These are phyloP conservation scores for Oryzias dopingdopingensis DNA, from an alignment of 2,797 vertebrate genomes.

Conservation along the genomic window DNA sequence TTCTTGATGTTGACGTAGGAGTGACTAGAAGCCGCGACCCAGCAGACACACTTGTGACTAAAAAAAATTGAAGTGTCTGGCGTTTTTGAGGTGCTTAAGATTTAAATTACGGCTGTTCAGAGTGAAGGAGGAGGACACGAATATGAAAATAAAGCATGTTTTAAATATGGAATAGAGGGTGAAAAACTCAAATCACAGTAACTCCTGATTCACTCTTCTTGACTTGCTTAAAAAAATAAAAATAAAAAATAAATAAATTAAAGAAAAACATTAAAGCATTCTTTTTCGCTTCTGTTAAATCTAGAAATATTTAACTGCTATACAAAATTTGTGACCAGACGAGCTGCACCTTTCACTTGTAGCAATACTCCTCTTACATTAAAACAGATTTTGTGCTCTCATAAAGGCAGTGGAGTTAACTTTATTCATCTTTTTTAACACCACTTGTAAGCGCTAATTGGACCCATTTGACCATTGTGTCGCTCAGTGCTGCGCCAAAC, in stretches of 20 bases:
- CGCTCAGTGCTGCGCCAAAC: not conserved
- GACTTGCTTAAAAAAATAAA: conserved; percentile 10
- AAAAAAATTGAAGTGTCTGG: conserved; percentile 59
- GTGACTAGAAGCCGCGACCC: conserved; percentile 29
- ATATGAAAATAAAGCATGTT: too few relatives aligned
- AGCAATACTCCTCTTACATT: conserved; percentile 1
- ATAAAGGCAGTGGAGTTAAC: not conserved
- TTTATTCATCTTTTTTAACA: conserved; percentile 3
- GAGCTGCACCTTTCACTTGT: not conserved
- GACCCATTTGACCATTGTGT: conserved; percentile 5
- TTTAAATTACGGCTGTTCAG: conserved; percentile 75
- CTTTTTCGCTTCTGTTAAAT: too few relatives aligned
- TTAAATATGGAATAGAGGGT: too few relatives aligned
- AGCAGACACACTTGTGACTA: conserved; percentile 54
- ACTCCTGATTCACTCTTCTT: too few relatives aligned
- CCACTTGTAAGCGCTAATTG: not conserved
- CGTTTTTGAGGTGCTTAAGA: conserved; percentile 70
- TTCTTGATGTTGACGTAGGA: too few relatives aligned
- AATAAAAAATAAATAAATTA: conserved; percentile 40
- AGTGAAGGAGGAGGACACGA: conserved; percentile 25
- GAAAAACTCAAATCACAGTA: too few relatives aligned
- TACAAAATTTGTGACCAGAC: not conserved
- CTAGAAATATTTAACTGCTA: too few relatives aligned
- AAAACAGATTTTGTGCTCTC: not conserved
- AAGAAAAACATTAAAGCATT: conserved; percentile 32